Base-by-base conservation (phyloP, 1,140 invertebrate species). In the Ostrea edulis region DNA sequence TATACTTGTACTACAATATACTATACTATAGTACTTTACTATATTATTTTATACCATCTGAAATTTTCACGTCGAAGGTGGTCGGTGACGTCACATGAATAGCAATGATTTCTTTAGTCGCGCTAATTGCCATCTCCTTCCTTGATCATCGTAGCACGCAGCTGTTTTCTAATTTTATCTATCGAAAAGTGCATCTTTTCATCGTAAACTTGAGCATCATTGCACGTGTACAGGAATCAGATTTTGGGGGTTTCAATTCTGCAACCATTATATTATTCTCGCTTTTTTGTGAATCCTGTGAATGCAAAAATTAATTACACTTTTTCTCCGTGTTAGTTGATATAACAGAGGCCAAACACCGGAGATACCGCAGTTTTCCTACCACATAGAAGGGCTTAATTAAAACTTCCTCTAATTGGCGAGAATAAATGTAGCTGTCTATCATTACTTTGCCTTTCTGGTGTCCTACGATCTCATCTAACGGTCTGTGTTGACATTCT, bases 391-490 rank as follows among this genome's bases (percentile, higher is more conserved):
- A 25, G 12, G 29, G 25, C 68, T 77, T 77, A 77, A 77, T 77
- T 77, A 35, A 77, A 77, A 14, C 68, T 35, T 77, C 68, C 8
- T 17, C 68, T 77, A 77, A 77, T 77, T 77, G 68, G 68, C 17
- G 14, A 44, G 29, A 29, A 77, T 29, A 35, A 14, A 77, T 77
- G 68, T 77, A 77, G 68, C 68, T 77, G 68, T 77, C 29, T 11
- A 29, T 25, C 68, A 29, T 14, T 77, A 29, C 14, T 77, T 35
- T 77, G 8, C 29, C 35, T 11, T 25, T 29, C 68, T 77, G 25
- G 8, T 77, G 68, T 25, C 68, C 68, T 25, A 25, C 68, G 29
- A 77, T 77, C 68, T 35, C 68, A 11, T 29, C 29, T 44, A 29
- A 35, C 68, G 14, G 14, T 11, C 14, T 62, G 17, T 77, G 68